Conservation (phyloP, 2,888 invertebrate genomes). For the Cheilosia impressa region DNA sequence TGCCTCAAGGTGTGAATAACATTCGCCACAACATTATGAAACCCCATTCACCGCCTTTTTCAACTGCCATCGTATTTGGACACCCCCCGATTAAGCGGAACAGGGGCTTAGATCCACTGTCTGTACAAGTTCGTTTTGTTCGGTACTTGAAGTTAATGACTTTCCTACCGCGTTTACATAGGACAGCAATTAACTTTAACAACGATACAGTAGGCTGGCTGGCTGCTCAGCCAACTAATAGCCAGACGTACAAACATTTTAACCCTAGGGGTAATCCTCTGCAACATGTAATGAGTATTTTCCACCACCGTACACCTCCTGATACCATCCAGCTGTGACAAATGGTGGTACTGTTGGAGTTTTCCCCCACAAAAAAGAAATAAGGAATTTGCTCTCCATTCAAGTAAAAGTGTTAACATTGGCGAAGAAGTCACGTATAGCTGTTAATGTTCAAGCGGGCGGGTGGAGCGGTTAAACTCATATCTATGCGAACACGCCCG, state of each 20-base stretch:
- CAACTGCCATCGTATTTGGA: neutral
- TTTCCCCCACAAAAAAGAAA: neutral
- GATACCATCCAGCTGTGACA: constrained; percentile 62
- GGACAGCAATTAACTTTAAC: constrained; percentile 70
- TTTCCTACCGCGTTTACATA: constrained; percentile 62
- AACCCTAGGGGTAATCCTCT: constrained; percentile 12
- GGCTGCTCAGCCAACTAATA: constrained; percentile 41
- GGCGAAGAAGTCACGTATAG: constrained; percentile 55
- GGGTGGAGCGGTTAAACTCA: neutral
- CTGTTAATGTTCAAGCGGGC: neutral
- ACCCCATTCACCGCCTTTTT: neutral
- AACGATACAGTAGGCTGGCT: constrained; percentile 35
- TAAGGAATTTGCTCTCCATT: neutral
- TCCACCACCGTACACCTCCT: neutral
- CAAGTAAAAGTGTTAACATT: constrained; percentile 67
- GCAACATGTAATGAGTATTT: constrained; percentile 37
- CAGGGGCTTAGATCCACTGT: constrained; percentile 3
- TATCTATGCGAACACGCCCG: constrained; percentile 22
- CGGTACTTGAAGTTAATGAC: constrained; percentile 56
- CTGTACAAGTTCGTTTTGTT: neutral
- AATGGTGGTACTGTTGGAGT: constrained; percentile 26
- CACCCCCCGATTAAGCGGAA: neutral
- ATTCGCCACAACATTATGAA: constrained; percentile 49
- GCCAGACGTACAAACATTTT: constrained; percentile 27
- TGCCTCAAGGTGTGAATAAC: constrained; percentile 57